A percentile compares a stretch with the other conserved stretches of the same genome.
Conservation (phyloP, 1,140 invertebrate species). For the Drosophila oshimai region DNA sequence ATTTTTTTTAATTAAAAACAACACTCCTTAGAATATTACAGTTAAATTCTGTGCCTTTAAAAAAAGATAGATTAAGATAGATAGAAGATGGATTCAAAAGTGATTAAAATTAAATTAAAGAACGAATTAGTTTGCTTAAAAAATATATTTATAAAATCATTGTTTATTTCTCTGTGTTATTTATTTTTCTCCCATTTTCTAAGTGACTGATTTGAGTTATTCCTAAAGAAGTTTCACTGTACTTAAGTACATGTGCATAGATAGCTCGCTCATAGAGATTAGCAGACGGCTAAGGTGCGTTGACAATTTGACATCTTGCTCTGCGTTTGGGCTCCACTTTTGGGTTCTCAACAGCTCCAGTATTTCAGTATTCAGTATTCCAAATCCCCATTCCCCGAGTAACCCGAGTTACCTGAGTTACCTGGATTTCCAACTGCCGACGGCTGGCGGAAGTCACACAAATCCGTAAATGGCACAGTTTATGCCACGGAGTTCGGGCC, state of each 20-base stretch:
- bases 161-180: not conserved
- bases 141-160: not conserved
- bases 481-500: slow-evolving; percentile 41
- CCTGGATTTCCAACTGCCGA: not conserved
- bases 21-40: too few relatives aligned
- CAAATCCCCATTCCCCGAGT: not conserved
- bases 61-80: too few relatives aligned
- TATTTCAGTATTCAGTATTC: not conserved
- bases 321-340: slow-evolving; percentile 9
- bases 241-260: slow-evolving; percentile 8
- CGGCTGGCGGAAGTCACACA: slow-evolving; percentile 55
- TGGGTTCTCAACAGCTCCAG: not conserved
- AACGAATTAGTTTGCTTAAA: too few relatives aligned
- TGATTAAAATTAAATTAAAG: too few relatives aligned
- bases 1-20: too few relatives aligned
- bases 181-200: not conserved
- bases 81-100: too few relatives aligned
- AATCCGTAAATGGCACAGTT: slow-evolving; percentile 73
- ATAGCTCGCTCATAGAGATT: slow-evolving; percentile 21
- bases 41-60: too few relatives aligned
- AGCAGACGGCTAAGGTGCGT: slow-evolving; percentile 31
- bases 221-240: not conserved
- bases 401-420: not conserved
- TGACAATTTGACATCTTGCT: slow-evolving; percentile 68
- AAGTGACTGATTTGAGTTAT: not conserved